phyloP scores from a whole-genome alignment of 2,888 invertebrate genomes.

The Ichneumoninae sp. region DNA sequence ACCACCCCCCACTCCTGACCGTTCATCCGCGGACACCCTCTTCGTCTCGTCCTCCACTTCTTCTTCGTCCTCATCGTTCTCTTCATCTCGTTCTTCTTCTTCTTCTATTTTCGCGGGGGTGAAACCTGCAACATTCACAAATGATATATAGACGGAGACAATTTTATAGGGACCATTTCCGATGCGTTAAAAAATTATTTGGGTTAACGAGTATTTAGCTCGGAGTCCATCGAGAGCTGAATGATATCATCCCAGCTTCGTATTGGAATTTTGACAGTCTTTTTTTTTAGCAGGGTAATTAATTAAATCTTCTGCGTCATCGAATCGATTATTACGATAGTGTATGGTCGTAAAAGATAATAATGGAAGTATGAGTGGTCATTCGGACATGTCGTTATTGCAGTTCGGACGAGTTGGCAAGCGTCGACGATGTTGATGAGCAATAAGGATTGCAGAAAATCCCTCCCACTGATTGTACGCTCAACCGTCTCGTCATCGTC shows the following conservation, averaged over 20 bases:
- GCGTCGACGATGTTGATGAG: slow-evolving; percentile 42
- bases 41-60: slow-evolving; percentile 34
- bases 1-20: slow-evolving; percentile 52
- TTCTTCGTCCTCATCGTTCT: slow-evolving; percentile 30
- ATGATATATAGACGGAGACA: background rate
- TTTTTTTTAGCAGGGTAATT: background rate
- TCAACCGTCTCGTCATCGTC: slow-evolving; percentile 53
- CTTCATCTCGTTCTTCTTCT: slow-evolving; percentile 8
- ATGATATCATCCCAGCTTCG: background rate
- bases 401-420: slow-evolving; percentile 61
- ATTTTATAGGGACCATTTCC: slow-evolving; percentile 22
- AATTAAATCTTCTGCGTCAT: slow-evolving; percentile 36
- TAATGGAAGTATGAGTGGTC: slow-evolving; percentile 40
- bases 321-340: slow-evolving; percentile 21
- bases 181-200: slow-evolving; percentile 3
- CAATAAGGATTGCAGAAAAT: slow-evolving; percentile 57
- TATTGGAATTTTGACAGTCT: background rate
- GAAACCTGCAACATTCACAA: slow-evolving; percentile 29
- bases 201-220: background rate
- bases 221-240: background rate
- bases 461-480: slow-evolving; percentile 45
- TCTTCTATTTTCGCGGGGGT: slow-evolving; percentile 47
- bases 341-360: slow-evolving; percentile 24
- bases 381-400: slow-evolving; percentile 51
- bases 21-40: slow-evolving; percentile 33